Evolutionary conservation across 2,797 vertebrate species (phyloP).

Genomic region (Phataginus tetradactyla): DNA sequence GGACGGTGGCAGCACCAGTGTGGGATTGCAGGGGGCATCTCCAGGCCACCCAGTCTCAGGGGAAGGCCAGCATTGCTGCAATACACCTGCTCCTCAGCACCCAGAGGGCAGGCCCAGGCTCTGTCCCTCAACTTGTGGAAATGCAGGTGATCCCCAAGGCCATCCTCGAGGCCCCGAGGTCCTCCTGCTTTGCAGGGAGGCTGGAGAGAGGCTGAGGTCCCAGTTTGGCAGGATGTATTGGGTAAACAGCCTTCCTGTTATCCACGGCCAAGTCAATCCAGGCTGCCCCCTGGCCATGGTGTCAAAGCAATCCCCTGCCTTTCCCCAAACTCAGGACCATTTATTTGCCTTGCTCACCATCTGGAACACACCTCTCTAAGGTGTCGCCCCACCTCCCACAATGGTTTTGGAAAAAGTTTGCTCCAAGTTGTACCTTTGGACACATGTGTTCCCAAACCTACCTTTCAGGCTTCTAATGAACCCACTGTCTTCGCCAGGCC

Average conservation of each 20-base stretch:
- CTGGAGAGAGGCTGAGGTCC: neutral
- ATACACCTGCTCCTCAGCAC: neutral
- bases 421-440: neutral
- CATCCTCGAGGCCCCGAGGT: accelerated
- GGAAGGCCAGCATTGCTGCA: neutral
- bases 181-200: neutral
- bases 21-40: accelerated
- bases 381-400: neutral
- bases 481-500: neutral
- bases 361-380: no score
- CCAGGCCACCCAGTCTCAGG: neutral
- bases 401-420: neutral
- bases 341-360: neutral
- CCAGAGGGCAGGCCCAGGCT: neutral
- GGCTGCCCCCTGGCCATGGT: neutral
- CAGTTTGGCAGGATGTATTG: no score
- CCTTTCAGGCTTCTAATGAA: neutral
- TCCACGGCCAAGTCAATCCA: accelerated
- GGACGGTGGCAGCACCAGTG: neutral
- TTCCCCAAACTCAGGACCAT: neutral
- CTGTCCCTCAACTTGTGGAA: neutral
- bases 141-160: no score
- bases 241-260: neutral
- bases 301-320: no score
- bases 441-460: neutral